Evolutionary conservation across 2,113 vertebrate genomes (phyloP).

Genomic region (Rhinopomastus cyanomelas): DNA sequence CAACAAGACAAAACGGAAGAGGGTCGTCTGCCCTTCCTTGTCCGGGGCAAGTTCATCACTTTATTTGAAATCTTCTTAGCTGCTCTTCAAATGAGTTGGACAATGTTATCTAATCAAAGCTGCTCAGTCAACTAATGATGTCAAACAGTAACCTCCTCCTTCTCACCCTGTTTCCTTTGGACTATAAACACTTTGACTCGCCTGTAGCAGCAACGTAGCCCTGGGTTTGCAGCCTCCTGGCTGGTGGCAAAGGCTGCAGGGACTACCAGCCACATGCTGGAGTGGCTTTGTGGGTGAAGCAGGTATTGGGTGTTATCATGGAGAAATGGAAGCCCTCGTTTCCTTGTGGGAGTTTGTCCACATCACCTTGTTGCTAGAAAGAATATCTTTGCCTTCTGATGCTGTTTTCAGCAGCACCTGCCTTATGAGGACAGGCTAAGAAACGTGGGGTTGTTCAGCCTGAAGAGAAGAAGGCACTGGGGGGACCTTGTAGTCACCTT

Average conservation of each 20-base stretch:
- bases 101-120: background rate
- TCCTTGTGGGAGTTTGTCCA: background rate
- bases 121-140: background rate
- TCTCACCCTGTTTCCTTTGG: background rate
- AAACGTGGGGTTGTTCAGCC: too few relatives aligned
- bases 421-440: too few relatives aligned
- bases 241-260: background rate
- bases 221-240: background rate
- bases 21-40: background rate
- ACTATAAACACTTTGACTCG: background rate
- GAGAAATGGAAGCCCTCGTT: background rate
- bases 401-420: background rate
- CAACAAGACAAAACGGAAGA: background rate
- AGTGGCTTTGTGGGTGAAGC: fast-evolving
- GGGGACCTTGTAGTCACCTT: too few relatives aligned
- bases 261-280: background rate
- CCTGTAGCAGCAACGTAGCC: background rate
- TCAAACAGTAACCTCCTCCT: background rate
- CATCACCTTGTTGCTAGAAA: background rate
- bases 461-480: too few relatives aligned
- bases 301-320: background rate
- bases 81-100: background rate
- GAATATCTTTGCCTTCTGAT: background rate
- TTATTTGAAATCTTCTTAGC: background rate
- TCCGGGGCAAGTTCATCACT: background rate